A percentile compares a stretch with the other conserved stretches of the same genome.
Conservation (phyloP, 2,888 invertebrate genomes). For the Melanchra persicariae region DNA sequence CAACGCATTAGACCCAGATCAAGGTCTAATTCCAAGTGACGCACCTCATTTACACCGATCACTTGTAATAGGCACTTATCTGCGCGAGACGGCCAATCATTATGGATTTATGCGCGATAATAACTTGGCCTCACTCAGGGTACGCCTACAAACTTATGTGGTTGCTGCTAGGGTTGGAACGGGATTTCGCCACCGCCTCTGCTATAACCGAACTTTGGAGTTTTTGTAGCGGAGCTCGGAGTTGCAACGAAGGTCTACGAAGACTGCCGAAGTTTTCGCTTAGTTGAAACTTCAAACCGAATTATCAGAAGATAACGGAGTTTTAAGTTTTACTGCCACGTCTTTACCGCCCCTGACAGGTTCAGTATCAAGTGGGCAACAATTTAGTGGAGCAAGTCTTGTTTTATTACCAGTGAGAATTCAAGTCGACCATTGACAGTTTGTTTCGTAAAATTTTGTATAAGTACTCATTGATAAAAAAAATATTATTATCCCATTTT, state of each 20-base stretch:
- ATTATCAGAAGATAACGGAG: no score
- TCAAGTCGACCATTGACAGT: not conserved
- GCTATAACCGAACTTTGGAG: not conserved
- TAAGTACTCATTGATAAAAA: no score
- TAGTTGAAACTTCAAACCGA: no score
- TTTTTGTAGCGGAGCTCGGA: no score
- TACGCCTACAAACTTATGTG: conserved; percentile 69
- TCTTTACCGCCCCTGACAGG: no score
- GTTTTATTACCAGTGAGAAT: no score
- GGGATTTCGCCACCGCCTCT: not conserved
- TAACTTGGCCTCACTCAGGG: conserved; percentile 70
- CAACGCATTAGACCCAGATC: conserved; percentile 73
- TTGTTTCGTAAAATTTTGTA: not conserved
- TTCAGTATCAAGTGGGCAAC: no score
- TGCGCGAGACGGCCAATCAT: conserved; percentile 78
- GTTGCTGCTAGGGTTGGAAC: conserved; percentile 14
- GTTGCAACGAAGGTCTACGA: no score
- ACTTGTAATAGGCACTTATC: conserved; percentile 78
- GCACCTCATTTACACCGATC: conserved; percentile 82
- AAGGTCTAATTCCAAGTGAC: conserved; percentile 73
- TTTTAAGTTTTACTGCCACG: no score
- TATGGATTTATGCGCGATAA: conserved; percentile 85
- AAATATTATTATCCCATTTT: no score
- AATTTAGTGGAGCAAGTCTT: no score
- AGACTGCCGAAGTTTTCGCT: not conserved